Base-by-base conservation (phyloP, 1,140 invertebrate genomes). In the Micrasema longulum region DNA sequence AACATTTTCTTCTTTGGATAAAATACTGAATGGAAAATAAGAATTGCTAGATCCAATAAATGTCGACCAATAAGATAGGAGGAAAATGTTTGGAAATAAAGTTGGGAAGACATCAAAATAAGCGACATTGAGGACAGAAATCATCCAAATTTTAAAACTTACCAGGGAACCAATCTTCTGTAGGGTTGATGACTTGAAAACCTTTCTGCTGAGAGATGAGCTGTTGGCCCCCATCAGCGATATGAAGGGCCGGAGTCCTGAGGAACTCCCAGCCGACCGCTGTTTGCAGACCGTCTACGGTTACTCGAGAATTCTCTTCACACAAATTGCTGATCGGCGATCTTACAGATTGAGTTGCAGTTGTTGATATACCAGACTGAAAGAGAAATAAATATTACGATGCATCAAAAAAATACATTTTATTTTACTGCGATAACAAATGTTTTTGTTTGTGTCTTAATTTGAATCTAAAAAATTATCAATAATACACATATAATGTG, bases 91-190 rank as follows among this genome's bases (percentile, higher is more conserved):
- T n/a, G n/a, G n/a, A n/a, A n/a, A n/a, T n/a, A n/a, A n/a, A n/a
- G n/a, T n/a, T n/a, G n/a, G n/a, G n/a, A n/a, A n/a, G 12, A 41
- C 14, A 62, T 2, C 16, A 41, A 7, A 16, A 16, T 50, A 16
- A 50, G n/a, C 47, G 43, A 20, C 69, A n/a, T n/a, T n/a, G n/a
- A n/a, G n/a, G n/a, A n/a, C n/a, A n/a, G n/a, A n/a, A n/a, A n/a
- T n/a, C n/a, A n/a, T n/a, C n/a, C n/a, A n/a, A n/a, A n/a, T n/a
- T n/a, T n/a, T n/a, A n/a, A n/a, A 31, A 7, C 75, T 81, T 81
- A 92, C 93, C 95, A 80, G 93, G 93, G 80, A 95, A 97, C 90
- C 91, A 93, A 57, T 92, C 88, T 76, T 96, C 92, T 0, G 90
- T 92, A 10, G 95, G 95, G 83, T 95, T 93, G n/a, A 97, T 84